Conservation (phyloP, 2,113 vertebrate genomes). For the Lanius collurio region DNA sequence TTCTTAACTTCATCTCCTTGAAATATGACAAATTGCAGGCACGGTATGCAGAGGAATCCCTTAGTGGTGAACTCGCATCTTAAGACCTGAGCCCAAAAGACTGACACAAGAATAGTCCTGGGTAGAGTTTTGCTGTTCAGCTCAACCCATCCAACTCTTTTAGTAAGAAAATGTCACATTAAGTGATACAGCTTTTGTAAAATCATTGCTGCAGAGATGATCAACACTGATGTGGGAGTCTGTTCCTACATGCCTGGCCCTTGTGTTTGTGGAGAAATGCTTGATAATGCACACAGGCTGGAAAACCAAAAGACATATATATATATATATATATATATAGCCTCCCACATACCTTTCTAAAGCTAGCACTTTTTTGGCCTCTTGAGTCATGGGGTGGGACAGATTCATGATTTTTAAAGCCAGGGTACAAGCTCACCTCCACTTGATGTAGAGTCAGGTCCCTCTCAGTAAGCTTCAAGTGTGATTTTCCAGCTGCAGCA, state of each 20-base stretch:
- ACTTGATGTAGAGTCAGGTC: neutral
- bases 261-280: neutral
- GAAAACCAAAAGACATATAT: neutral
- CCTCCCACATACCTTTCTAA: conserved; percentile 4
- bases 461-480: neutral
- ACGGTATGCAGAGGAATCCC: neutral
- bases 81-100: neutral
- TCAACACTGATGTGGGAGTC: neutral
- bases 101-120: neutral
- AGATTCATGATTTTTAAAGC: neutral
- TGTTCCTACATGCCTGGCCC: neutral
- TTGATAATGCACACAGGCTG: neutral
- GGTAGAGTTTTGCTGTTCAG: neutral
- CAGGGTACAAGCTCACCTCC: neutral
- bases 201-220: neutral
- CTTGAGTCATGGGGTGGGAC: neutral
- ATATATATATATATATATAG: neutral
- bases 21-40: neutral
- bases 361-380: neutral
- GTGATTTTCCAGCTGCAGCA: neutral
- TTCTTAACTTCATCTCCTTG: neutral
- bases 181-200: neutral
- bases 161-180: neutral
- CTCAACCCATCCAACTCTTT: neutral
- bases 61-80: neutral